These are phyloP conservation scores for Oreochromis grahami DNA, from an alignment of 2,797 vertebrate species.

Conservation along the genomic window DNA sequence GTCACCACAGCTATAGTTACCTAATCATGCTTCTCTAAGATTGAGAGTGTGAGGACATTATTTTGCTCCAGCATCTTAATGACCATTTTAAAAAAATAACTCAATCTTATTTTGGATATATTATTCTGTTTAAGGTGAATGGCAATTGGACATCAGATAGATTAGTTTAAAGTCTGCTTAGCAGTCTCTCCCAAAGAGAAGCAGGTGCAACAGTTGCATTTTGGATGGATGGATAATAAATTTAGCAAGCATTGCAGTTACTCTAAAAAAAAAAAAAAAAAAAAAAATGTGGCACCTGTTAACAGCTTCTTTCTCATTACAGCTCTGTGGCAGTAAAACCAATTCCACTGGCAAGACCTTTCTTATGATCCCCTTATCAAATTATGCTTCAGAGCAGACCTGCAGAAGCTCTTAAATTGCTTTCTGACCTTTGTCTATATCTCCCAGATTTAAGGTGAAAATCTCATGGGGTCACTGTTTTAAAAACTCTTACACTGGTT, in stretches of 20 bases:
- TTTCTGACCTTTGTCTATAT: neutral
- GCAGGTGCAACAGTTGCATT: neutral
- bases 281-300: neutral
- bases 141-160: neutral
- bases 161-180: neutral
- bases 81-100: neutral
- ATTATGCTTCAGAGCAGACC: slow-evolving; percentile 11
- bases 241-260: neutral
- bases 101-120: neutral
- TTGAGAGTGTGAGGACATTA: neutral
- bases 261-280: neutral
- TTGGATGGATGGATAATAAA: neutral
- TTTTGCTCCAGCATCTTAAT: neutral
- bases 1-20: neutral
- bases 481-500: neutral
- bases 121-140: neutral
- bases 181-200: neutral
- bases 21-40: neutral
- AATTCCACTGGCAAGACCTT: slow-evolving; percentile 12
- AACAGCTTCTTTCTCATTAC: neutral
- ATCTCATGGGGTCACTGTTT: neutral
- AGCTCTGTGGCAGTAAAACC: neutral
- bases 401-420: slow-evolving; percentile 1
- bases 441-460: neutral
- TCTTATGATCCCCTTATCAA: slow-evolving; percentile 7